These are phyloP conservation scores for Palythoa grandiflora DNA, from an alignment of 92 coral and sea anemone species.

Conservation along the genomic window DNA sequence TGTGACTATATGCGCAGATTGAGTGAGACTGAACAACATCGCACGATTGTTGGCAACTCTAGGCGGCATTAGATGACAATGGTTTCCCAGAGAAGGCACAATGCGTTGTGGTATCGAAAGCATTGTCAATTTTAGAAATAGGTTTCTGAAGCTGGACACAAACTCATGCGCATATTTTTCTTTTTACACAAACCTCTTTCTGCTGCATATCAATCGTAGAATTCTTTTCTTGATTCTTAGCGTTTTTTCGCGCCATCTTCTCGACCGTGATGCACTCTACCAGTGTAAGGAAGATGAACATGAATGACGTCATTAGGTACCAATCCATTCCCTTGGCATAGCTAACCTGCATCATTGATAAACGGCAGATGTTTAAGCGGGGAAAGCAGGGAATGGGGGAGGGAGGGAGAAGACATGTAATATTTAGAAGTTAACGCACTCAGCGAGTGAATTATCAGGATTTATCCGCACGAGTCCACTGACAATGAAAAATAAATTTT, in stretches of 20 bases:
- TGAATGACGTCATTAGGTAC: slow-evolving; percentile 80
- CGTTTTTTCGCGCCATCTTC: slow-evolving; percentile 53
- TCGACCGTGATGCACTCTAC: slow-evolving; percentile 84
- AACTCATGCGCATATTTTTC: background rate
- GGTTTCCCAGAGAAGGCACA: too few species aligned
- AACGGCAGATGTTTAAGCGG: background rate
- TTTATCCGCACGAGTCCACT: too few species aligned
- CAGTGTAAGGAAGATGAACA: slow-evolving; percentile 80
- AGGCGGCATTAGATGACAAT: too few species aligned
- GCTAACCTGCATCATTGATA: slow-evolving; percentile 65
- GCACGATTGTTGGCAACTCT: too few species aligned
- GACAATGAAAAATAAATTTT: too few species aligned
- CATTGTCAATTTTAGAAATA: too few species aligned
- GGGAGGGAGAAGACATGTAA: background rate
- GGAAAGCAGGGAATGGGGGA: background rate
- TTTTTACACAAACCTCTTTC: slow-evolving; percentile 39
- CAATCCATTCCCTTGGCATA: slow-evolving; percentile 87
- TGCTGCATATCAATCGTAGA: background rate
- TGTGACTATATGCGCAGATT: too few species aligned
- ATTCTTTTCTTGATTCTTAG: slow-evolving; percentile 7
- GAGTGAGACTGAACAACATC: too few species aligned
- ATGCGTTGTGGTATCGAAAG: too few species aligned
- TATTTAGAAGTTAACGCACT: too few species aligned
- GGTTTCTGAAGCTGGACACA: too few species aligned
- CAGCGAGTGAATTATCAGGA: too few species aligned